These are phyloP conservation scores for Pantherophis alleghaniensis DNA, from an alignment of 2,797 vertebrate species.

Conservation along the genomic window DNA sequence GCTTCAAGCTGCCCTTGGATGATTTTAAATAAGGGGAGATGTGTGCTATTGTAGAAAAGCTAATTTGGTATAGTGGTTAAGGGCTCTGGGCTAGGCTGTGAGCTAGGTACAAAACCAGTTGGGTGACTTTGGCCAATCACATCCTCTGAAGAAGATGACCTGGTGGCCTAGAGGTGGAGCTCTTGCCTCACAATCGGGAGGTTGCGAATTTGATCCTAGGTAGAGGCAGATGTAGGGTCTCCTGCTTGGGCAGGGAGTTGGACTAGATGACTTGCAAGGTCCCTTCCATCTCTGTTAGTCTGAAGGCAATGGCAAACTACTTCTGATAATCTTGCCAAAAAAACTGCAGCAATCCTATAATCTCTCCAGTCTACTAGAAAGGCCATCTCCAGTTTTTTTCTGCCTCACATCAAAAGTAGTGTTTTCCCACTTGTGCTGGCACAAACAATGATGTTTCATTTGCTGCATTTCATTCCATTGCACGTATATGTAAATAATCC, in stretches of 20 bases:
- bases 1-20: not conserved
- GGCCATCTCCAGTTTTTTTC: not conserved
- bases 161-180: too few relatives aligned
- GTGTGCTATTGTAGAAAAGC: not conserved
- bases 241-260: too few relatives aligned
- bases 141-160: not conserved
- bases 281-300: too few relatives aligned
- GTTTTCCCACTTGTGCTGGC: not conserved
- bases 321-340: not conserved
- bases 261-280: too few relatives aligned
- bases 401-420: not conserved
- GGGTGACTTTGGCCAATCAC: not conserved
- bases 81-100: not conserved
- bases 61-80: not conserved
- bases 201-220: too few relatives aligned
- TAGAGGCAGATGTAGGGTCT: too few relatives aligned
- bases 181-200: too few relatives aligned
- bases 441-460: not conserved
- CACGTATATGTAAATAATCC: not conserved
- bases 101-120: not conserved
- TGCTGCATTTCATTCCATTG: not conserved
- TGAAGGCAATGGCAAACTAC: not conserved
- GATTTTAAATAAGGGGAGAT: not conserved
- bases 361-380: not conserved
- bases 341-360: not conserved